A percentile compares a stretch with the other conserved stretches of the same genome.
Evolutionary conservation across 2,113 vertebrate species (phyloP).

Genomic region (Ondatra zibethicus): DNA sequence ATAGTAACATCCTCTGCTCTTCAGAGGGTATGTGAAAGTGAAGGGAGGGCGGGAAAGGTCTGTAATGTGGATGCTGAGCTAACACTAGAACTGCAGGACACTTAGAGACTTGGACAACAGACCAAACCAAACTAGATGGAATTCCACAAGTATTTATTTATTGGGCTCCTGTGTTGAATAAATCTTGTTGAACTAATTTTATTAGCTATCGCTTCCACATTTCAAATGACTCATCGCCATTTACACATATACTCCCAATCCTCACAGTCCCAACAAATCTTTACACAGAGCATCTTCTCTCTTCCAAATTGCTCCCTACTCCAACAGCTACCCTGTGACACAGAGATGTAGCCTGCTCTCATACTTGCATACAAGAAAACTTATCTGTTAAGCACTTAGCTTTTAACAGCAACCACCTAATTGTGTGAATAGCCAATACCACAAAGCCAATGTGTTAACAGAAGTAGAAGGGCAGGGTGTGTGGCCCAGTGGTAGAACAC

Average conservation of each 20-base stretch:
- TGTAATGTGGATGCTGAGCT: neutral
- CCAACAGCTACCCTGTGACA: neutral
- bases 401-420: slow-evolving; percentile 27
- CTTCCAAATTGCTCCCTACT: neutral
- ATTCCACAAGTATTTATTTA: slow-evolving; percentile 50
- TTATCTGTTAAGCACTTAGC: neutral
- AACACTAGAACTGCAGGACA: neutral
- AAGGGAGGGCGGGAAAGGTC: neutral
- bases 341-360: neutral
- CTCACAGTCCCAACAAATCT: neutral
- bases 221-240: slow-evolving; percentile 42
- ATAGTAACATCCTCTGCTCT: neutral
- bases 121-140: slow-evolving; percentile 12
- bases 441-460: neutral
- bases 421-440: neutral
- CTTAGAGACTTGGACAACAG: neutral
- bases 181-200: slow-evolving; percentile 53
- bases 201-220: slow-evolving; percentile 33
- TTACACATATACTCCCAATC: neutral
- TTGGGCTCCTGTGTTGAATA: slow-evolving; percentile 43
- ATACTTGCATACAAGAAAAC: slow-evolving; percentile 15
- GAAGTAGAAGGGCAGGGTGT: neutral
- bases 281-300: slow-evolving; percentile 28
- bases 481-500: neutral
- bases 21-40: neutral